phyloP scores from a whole-genome alignment of 2,113 vertebrate genomes.

The Papio anubis region DNA sequence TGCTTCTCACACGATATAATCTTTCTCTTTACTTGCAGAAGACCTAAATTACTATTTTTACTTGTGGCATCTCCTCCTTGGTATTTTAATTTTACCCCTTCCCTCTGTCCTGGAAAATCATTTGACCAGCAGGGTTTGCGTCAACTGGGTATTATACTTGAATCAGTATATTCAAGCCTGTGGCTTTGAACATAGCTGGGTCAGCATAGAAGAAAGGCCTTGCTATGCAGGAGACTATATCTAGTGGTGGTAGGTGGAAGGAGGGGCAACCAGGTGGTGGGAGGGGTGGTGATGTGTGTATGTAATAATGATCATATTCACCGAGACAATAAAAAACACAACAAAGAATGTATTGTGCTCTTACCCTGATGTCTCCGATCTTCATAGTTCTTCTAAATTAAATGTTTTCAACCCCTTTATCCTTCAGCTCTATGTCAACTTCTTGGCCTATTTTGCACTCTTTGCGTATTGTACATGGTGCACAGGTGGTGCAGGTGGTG shows the following conservation, averaged over 20 bases:
- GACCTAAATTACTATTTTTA: neutral
- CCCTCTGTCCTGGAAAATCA: neutral
- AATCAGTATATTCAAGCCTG: neutral
- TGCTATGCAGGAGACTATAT: neutral
- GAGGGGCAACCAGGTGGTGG: neutral
- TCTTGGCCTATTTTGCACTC: neutral
- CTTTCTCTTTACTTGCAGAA: neutral
- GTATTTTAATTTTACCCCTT: conserved; percentile 2
- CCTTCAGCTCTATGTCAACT: neutral
- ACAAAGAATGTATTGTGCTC: neutral
- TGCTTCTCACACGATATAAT: conserved; percentile 5
- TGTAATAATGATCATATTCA: neutral
- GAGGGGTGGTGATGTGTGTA: neutral
- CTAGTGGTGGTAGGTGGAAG: fast-evolving
- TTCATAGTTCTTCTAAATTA: neutral
- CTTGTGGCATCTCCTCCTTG: neutral
- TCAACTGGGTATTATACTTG: neutral
- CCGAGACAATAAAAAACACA: neutral
- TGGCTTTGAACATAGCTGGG: neutral
- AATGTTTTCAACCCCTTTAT: neutral
- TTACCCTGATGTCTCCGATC: neutral
- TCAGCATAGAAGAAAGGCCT: neutral
- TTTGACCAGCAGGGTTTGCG: neutral
- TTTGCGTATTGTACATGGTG: neutral
- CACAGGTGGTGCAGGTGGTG: neutral